Evolutionary conservation across 2,797 vertebrate genomes (phyloP).

Genomic region (Sitta carolinensis): DNA sequence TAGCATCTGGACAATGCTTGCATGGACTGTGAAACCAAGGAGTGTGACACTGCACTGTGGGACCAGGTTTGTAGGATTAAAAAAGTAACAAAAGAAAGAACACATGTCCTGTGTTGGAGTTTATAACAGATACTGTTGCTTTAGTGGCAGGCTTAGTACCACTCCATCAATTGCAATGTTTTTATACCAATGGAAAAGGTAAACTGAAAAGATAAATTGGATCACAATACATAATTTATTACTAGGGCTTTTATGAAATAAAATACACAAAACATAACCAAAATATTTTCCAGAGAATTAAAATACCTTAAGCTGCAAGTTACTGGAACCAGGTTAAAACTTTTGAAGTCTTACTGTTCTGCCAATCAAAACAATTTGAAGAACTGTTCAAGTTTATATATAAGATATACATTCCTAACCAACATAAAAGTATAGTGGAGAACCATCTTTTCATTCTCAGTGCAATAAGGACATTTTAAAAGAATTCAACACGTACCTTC

Average conservation of each 20-base stretch:
- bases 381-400: not conserved
- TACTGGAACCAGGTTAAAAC: not conserved
- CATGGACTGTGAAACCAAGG: not conserved
- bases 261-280: not conserved
- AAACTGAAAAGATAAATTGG: not conserved
- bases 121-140: not conserved
- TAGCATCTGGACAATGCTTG: not conserved
- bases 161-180: not conserved
- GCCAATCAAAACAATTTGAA: not conserved
- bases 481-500: conserved; percentile 77
- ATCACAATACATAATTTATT: not conserved
- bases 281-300: not conserved
- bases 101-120: not conserved
- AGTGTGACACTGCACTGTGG: not conserved
- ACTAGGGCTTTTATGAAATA: not conserved
- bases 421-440: not conserved
- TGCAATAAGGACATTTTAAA: not conserved
- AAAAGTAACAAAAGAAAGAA: not conserved
- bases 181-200: not conserved
- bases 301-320: not conserved
- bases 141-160: not conserved
- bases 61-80: not conserved
- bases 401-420: not conserved
- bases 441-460: not conserved
- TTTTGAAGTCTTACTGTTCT: not conserved